Base-by-base conservation (phyloP, 2,797 vertebrate species). In the Thalassophryne amazonica region DNA sequence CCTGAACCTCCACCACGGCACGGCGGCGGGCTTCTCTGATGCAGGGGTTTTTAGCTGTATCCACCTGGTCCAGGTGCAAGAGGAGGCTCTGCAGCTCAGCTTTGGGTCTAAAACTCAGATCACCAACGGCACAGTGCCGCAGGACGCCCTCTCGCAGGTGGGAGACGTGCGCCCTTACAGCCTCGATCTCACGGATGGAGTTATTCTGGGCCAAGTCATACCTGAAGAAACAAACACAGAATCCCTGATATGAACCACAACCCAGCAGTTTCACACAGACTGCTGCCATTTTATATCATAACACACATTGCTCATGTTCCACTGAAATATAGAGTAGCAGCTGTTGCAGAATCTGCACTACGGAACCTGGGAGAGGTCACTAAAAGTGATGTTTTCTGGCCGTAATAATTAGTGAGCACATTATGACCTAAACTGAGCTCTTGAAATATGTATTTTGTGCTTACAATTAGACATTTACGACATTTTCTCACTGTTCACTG, bases 21-120 rank as follows among this genome's bases (percentile, higher is more conserved):
- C 97, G 90, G 46, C 97, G 93, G 4, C 97, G 90, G 3, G 96
- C 97, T 83, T 99, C 96, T 19, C 97, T 86, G 84, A 99, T 99
- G 74, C 96, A 99, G 4, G 97, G 97, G 84, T 99, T 99, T 49
- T 89, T 94, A 32, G 92, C 96, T 0, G 92, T 90, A 69, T 94
- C 94, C 59, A 99, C 94, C 76, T 96, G 92, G 74, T 99, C 97
- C 65, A 99, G 84, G 52, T 85, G 89, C 0, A 91, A 89, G 5
- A 98, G 94, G 20, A 99, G 83, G 43, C 92, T 87, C 84, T 98
- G 97, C 59, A 99, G 72, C 65, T 98, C 95, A 0, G 92, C 89
- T 58, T 96, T 96, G 70, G 91, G 91, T 48, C 90, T 84, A 84
- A 94, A 88, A 73, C 89, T 85, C 24, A 93, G 68, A n/a, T 97